These are phyloP conservation scores for Anarrhichthys ocellatus DNA, from an alignment of 2,113 vertebrate species.

Conservation along the genomic window DNA sequence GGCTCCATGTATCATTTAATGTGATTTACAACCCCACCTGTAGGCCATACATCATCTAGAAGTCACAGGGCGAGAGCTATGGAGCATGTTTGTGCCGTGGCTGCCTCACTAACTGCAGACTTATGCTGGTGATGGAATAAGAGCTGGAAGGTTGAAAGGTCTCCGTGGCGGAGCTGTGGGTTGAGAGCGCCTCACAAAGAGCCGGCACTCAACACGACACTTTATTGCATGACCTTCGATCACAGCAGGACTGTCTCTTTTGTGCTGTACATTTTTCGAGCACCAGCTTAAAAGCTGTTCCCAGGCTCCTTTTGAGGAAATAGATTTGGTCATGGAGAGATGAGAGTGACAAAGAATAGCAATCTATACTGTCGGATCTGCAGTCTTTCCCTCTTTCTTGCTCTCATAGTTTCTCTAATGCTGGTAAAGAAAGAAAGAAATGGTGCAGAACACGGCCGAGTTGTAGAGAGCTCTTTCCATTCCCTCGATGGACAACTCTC, in stretches of 20 bases:
- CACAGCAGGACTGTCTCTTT: constrained; percentile 71
- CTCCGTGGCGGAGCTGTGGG: constrained; percentile 41
- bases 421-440: constrained; percentile 10
- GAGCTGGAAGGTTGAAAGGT: constrained; percentile 61
- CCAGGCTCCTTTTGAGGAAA: constrained; percentile 73
- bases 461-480: not conserved
- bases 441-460: not conserved
- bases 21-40: constrained; percentile 34
- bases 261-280: constrained; percentile 70
- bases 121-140: constrained; percentile 25
- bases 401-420: constrained; percentile 34
- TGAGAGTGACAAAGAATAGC: constrained; percentile 69
- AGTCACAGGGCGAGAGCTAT: constrained; percentile 30
- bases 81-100: constrained; percentile 5
- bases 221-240: constrained; percentile 76
- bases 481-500: constrained; percentile 10
- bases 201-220: constrained; percentile 68
- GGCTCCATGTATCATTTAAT: constrained; percentile 25
- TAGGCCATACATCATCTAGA: constrained; percentile 30
- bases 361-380: constrained; percentile 69
- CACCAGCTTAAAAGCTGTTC: constrained; percentile 75
- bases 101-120: constrained; percentile 25
- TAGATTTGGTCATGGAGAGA: constrained; percentile 77
- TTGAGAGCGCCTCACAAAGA: constrained; percentile 72
- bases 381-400: constrained; percentile 46